Conservation (phyloP, 2,113 vertebrate genomes). For the Corynorhinus townsendii region DNA sequence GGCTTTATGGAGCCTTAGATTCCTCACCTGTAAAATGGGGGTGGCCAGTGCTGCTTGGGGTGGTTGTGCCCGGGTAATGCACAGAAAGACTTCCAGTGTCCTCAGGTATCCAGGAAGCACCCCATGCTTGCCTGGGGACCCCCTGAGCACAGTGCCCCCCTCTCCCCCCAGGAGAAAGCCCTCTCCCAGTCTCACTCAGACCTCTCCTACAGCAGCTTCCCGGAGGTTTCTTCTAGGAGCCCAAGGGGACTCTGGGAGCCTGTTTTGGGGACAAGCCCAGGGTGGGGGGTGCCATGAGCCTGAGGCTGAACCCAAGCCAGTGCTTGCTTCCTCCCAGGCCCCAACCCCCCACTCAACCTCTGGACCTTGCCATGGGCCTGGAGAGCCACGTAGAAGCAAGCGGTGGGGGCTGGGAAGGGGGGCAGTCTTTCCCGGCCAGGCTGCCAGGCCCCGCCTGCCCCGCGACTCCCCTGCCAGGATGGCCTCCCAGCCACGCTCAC, state of each 20-base stretch:
- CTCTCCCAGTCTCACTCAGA: not conserved
- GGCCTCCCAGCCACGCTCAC: constrained; percentile 56
- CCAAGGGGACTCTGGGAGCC: not conserved
- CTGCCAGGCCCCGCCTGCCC: constrained; percentile 27
- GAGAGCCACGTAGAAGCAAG: constrained; percentile 59
- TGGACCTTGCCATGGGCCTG: not conserved
- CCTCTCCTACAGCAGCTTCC: not conserved
- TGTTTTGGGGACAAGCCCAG: not conserved
- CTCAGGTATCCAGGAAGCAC: not conserved
- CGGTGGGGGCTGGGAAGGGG: not conserved
- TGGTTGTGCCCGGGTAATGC: not conserved
- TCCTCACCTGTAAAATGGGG: not conserved
- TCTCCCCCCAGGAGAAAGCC: not conserved
- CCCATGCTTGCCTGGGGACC: not conserved
- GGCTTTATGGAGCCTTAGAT: not conserved
- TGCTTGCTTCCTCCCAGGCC: not conserved
- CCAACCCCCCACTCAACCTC: not conserved
- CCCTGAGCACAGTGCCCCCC: not conserved
- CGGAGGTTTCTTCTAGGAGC: not conserved
- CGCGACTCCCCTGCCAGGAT: constrained; percentile 3
- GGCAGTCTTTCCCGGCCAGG: not conserved
- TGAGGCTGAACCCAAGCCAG: not conserved
- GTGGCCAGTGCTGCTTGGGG: not conserved
- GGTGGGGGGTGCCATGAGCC: not conserved
- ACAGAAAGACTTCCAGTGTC: not conserved